Conservation (phyloP, 2,113 vertebrate genomes). For the Cepphus grylle region DNA sequence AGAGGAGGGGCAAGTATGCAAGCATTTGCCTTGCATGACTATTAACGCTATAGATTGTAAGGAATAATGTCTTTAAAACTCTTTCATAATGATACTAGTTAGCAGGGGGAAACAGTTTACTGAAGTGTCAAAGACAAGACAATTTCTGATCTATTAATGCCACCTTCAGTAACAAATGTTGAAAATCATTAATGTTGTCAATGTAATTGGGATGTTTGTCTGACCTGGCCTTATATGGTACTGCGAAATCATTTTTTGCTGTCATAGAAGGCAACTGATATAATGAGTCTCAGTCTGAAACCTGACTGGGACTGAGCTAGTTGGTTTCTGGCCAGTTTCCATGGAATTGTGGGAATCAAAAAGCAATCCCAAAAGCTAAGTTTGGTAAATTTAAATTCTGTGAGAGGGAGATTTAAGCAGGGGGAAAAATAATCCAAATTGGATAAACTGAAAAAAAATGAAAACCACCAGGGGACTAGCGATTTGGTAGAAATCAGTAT, state of each 20-base stretch:
- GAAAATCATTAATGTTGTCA: background rate
- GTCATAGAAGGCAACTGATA: background rate
- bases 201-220: background rate
- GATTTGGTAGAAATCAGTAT: background rate
- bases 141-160: background rate
- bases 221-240: background rate
- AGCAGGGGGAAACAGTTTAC: background rate
- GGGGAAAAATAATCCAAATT: fast-evolving
- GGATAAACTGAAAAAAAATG: background rate
- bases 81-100: background rate
- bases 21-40: background rate
- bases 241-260: background rate
- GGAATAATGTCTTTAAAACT: background rate
- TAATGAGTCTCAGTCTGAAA: background rate
- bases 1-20: background rate
- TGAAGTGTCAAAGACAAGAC: background rate
- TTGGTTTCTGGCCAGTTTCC: background rate
- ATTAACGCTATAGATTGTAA: background rate
- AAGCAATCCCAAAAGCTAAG: background rate
- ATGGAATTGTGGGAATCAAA: background rate
- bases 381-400: background rate
- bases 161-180: background rate
- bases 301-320: background rate
- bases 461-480: background rate
- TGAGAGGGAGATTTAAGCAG: background rate